Percentiles rank a stretch among this genome's conserved stretches.
phyloP scores from a whole-genome alignment of 1,140 invertebrate species.

The Euwallacea similis region DNA sequence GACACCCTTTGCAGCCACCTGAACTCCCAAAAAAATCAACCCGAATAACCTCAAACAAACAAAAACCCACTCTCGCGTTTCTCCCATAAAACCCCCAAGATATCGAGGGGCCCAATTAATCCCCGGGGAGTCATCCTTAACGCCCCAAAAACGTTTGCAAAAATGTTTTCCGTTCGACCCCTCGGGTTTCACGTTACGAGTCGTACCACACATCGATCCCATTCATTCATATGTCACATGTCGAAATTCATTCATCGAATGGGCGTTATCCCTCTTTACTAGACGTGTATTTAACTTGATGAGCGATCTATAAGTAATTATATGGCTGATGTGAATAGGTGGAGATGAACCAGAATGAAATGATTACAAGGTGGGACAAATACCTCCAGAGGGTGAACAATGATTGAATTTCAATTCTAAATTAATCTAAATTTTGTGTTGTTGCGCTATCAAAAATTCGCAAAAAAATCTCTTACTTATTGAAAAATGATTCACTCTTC shows the following conservation, averaged over 20 bases:
- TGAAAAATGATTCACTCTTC: too few relatives aligned
- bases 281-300: slow-evolving; percentile 22
- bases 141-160: slow-evolving; percentile 27
- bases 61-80: slow-evolving; percentile 4
- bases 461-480: too few relatives aligned
- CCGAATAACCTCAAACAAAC: neutral
- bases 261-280: slow-evolving; percentile 33
- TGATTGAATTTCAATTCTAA: too few relatives aligned
- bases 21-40: neutral
- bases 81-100: neutral
- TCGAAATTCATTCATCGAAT: slow-evolving; percentile 32
- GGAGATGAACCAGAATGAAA: slow-evolving; percentile 14
- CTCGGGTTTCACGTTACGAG: slow-evolving; percentile 30
- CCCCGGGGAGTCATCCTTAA: slow-evolving; percentile 35
- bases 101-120: slow-evolving; percentile 22
- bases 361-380: too few relatives aligned
- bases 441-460: too few relatives aligned
- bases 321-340: slow-evolving; percentile 13
- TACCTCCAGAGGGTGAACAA: too few relatives aligned
- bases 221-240: slow-evolving; percentile 27
- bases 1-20: neutral
- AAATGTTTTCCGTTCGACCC: slow-evolving; percentile 26
- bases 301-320: slow-evolving; percentile 34
- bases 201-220: slow-evolving; percentile 12
- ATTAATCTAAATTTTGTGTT: too few relatives aligned